phyloP scores from a whole-genome alignment of 1,140 invertebrate species.

The Drosophila funebris region DNA sequence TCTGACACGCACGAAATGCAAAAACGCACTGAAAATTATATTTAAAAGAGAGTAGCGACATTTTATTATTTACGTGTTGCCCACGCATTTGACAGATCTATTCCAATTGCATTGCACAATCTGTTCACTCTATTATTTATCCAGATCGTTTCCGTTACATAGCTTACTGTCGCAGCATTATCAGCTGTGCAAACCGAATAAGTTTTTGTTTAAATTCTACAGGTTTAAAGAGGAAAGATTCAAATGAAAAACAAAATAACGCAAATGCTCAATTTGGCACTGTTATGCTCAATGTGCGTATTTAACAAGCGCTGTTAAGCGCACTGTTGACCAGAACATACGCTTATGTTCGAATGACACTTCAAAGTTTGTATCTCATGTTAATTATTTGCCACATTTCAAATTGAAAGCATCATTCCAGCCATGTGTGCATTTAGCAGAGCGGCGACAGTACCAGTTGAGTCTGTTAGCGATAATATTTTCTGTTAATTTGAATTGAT shows the following conservation, averaged over 20 bases:
- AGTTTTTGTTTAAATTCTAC: conserved; percentile 3
- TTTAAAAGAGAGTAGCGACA: conserved; percentile 51
- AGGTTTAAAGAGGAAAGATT: background rate
- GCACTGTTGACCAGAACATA: background rate
- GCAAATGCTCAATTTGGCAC: conserved; percentile 2
- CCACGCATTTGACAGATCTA: conserved; percentile 35
- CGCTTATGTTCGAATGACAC: background rate
- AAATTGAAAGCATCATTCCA: background rate
- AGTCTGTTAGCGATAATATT: background rate
- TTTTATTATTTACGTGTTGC: conserved; percentile 44
- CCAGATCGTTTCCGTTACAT: background rate
- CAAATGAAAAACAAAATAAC: conserved; percentile 3
- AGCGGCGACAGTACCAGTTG: background rate
- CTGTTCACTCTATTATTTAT: background rate
- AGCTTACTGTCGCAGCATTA: background rate
- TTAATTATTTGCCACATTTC: background rate
- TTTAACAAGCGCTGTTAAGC: background rate
- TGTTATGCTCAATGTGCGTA: conserved; percentile 7
- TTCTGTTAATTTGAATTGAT: background rate
- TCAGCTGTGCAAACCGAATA: conserved; percentile 1
- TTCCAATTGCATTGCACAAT: conserved; percentile 16
- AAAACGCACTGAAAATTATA: conserved; percentile 59
- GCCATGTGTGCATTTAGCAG: background rate
- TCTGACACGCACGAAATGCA: conserved; percentile 59
- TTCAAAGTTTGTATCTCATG: background rate